Evolutionary conservation across 2,888 invertebrate genomes (phyloP).

Genomic region (Antheraea yamamai): DNA sequence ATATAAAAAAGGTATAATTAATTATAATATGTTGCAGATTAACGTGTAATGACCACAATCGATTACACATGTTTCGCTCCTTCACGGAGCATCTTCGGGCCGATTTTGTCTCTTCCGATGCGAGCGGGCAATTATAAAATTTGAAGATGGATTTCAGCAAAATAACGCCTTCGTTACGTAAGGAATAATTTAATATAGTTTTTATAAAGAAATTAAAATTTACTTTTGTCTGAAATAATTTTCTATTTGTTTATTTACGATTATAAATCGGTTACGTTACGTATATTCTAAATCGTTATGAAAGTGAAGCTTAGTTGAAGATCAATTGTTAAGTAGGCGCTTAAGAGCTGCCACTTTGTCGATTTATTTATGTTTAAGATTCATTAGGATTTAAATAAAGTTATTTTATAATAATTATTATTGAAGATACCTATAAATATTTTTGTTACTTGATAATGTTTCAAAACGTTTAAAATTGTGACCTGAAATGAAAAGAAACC

Average conservation of each 20-base stretch:
- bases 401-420: conserved; percentile 3
- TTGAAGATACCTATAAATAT: background rate
- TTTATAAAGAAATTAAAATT: too few relatives aligned
- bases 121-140: too few relatives aligned
- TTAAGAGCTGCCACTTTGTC: conserved; percentile 18
- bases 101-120: too few relatives aligned
- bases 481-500: too few relatives aligned
- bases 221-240: background rate
- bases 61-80: too few relatives aligned
- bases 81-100: too few relatives aligned
- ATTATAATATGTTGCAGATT: too few relatives aligned
- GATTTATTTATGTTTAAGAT: conserved; percentile 18
- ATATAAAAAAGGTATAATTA: too few relatives aligned
- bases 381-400: conserved; percentile 10
- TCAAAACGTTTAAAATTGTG: background rate
- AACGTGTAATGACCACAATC: too few relatives aligned
- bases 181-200: too few relatives aligned
- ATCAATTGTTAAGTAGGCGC: conserved; percentile 23
- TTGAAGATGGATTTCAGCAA: too few relatives aligned
- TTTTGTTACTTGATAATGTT: background rate
- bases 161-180: too few relatives aligned
- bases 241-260: background rate
- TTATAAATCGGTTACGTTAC: conserved; percentile 5
- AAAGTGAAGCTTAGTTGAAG: conserved; percentile 15
- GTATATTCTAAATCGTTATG: conserved; percentile 5